Conservation (phyloP, 2,797 vertebrate genomes). For the Sebastes vulpes region DNA sequence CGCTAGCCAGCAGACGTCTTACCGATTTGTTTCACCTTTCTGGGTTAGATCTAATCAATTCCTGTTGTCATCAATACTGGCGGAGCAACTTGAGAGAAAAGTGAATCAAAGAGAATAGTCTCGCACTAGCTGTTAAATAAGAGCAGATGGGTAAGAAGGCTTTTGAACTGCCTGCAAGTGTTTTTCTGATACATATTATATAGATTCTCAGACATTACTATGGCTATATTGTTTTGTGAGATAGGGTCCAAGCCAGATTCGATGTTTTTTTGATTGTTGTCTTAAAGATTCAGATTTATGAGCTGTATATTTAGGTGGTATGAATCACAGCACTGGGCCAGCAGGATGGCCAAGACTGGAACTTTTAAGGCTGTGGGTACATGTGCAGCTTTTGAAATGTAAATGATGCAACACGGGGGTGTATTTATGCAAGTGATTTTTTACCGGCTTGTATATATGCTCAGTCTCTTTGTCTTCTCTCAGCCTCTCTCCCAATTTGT, state of each 20-base stretch:
- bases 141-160: not conserved
- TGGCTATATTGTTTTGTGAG: not conserved
- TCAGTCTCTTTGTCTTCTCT: not conserved
- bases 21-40: conserved; percentile 57
- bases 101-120: conserved; percentile 57
- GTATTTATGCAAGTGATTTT: conserved; percentile 7
- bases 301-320: not conserved
- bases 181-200: not conserved
- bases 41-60: conserved; percentile 69
- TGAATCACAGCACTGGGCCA: conserved; percentile 10
- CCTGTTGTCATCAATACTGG: conserved; percentile 62
- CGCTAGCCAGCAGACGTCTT: conserved; percentile 29
- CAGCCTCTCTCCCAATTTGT: not conserved
- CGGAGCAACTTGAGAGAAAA: conserved; percentile 49
- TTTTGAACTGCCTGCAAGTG: not conserved
- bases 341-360: not conserved
- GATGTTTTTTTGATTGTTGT: not conserved
- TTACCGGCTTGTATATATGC: not conserved
- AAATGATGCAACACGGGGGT: conserved; percentile 9
- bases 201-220: not conserved
- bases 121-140: conserved; percentile 13
- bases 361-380: not conserved
- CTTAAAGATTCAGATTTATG: conserved; percentile 7
- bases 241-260: not conserved
- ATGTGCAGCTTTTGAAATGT: conserved; percentile 15